These are phyloP conservation scores for Gonioctena quinquepunctata DNA, from an alignment of 1,140 invertebrate species.

Conservation along the genomic window DNA sequence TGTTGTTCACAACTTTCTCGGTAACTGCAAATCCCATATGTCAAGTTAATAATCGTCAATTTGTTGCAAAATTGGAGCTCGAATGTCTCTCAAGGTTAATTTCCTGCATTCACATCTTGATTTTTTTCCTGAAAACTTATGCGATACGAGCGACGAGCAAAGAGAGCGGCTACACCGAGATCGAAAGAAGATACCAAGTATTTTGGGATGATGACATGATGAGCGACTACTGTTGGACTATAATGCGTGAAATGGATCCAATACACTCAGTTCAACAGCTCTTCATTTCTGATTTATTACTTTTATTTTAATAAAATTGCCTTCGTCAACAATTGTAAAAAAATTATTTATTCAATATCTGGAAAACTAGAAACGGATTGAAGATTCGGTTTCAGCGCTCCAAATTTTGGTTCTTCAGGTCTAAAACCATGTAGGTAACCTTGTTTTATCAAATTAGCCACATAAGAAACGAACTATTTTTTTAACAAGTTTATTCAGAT, in stretches of 20 bases:
- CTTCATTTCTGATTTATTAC: neutral
- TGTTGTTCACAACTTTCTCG: neutral
- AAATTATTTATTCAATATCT: neutral
- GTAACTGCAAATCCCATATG: neutral
- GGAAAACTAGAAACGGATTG: neutral
- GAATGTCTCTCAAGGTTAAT: neutral
- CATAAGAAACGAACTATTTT: no score
- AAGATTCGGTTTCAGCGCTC: no score
- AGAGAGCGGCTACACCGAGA: neutral
- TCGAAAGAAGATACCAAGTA: neutral
- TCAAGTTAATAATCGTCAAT: neutral
- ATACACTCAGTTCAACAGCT: neutral
- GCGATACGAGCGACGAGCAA: neutral
- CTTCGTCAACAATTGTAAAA: neutral
- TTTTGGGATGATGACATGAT: neutral
- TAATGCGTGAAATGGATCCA: neutral
- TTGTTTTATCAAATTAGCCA: no score
- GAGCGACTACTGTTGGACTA: neutral
- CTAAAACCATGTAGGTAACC: no score
- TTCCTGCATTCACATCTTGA: neutral
- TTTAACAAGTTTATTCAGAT: no score
- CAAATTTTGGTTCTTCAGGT: no score
- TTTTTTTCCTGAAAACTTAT: neutral
- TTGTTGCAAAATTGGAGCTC: neutral
- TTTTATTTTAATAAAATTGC: neutral